Evolutionary conservation across 2,888 invertebrate species (phyloP), one percentile per base, ranked within the genome.

Genomic region (Argyresthia goedartella): DNA sequence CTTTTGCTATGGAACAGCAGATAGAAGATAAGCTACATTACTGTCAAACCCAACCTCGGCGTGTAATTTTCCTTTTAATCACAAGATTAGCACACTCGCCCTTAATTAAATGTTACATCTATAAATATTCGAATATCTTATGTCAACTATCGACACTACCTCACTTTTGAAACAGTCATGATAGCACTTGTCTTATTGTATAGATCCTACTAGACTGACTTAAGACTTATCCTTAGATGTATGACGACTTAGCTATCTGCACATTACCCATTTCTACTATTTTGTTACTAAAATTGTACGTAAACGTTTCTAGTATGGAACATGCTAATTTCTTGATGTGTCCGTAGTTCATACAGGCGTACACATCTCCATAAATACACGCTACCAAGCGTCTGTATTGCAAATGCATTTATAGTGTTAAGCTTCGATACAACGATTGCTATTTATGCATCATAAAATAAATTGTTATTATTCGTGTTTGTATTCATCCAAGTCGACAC

Each of bases 161-260:
- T 79, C 78, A 79, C 76, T 67, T 39, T 8, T 14, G 63, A 58
- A 67, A 66, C 64, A 65, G 57, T 70, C 67, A 63, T 60, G 63
- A 65, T 60, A 71, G 81, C 81, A 82, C 81, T 66, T 69, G 13
- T 36, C 64, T 66, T 65, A 65, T 62, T 65, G 60, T 65, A 70
- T 68, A 73, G 76, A 66, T 80, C 78, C 80, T 79, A 76, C 72
- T 85, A 85, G 85, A 85, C 84, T 85, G 85, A 85, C 67, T 78
- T n/a, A n/a, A n/a, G n/a, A n/a, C n/a, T n/a, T n/a, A n/a, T n/a
- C n/a, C n/a, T n/a, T 82, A 84, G 82, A 68, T 65, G 2, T 56
- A 55, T 66, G 79, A 84, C 70, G 25, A 78, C 58, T 71, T 82
- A 79, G 74, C 59, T 59, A 69, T 74, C 73, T 67, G 36, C 39